Evolutionary conservation across 2,797 vertebrate species (phyloP), one percentile per base, ranked within the genome.

Genomic region (Manis crassicaudata): DNA sequence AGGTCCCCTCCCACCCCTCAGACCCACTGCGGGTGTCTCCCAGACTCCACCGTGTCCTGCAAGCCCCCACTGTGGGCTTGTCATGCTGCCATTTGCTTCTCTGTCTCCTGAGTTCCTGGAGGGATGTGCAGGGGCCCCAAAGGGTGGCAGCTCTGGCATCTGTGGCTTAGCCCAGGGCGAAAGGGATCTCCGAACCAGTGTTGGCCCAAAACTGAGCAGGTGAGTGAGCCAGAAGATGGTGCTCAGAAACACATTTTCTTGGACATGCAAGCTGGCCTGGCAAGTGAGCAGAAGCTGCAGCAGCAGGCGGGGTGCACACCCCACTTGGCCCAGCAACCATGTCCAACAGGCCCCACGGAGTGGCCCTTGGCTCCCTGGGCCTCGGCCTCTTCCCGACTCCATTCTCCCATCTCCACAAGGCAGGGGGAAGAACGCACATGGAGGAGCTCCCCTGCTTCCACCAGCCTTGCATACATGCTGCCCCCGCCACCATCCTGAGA

Each of bases 41-140:
- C 23, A 9, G 1, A 25, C 46, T 56, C 65, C n/a, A 46, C 32
- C 2, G 43, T 20, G 20, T 65, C 32, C 32, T 7, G 6, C n/a
- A 6, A 27, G 8, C 16, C 52, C 29, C 35, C 0, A 25, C 7
- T 23, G 37, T 17, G 6, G 11, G 17, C 29, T 52, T 29, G 67
- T 81, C 68, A 5, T 12, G 7, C 20, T 20, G 4, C 35, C 5
- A 1, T 29, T 29, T 52, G 68, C 43, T 18, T 18, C 20, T 63
- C 46, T 77, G 46, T 11, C 58, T 0, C 35, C 5, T 1, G 2
- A 6, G 35, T 21, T 81, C 29, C 32, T 32, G 32, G 46, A 68
- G 23, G 35, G 9, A 23, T 0, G 21, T 2, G 2, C 6, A 2
- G 68, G 17, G 20, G 5, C 25, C 46, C 17, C 35, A 40, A 1